These are phyloP conservation scores for Colaptes auratus DNA, from an alignment of 2,113 vertebrate genomes.

Conservation along the genomic window DNA sequence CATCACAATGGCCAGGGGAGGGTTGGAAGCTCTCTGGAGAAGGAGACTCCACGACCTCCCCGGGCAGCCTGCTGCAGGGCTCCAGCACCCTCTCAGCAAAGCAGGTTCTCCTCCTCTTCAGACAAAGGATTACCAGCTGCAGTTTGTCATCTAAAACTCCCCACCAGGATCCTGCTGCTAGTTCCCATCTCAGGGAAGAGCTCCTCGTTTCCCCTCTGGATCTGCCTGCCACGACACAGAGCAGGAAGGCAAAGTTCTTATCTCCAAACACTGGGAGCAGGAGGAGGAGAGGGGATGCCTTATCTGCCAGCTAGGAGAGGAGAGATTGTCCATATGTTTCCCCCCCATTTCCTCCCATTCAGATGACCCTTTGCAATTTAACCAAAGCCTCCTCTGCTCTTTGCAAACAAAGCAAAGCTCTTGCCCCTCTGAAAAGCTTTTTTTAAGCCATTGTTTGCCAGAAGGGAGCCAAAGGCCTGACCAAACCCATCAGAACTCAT, in stretches of 20 bases:
- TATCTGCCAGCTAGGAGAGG: not conserved
- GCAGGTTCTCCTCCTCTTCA: no score
- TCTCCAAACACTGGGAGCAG: not conserved
- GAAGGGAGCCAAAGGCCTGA: not conserved
- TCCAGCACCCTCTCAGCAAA: no score
- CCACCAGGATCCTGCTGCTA: not conserved
- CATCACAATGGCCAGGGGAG: no score
- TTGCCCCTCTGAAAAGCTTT: not conserved
- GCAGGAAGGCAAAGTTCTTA: constrained; percentile 23
- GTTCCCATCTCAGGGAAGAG: not conserved
- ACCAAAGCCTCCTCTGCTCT: not conserved
- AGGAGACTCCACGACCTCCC: no score
- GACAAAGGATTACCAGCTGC: not conserved
- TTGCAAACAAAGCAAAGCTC: not conserved
- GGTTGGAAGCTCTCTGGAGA: no score
- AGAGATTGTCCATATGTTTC: constrained; percentile 35
- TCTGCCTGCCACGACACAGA: not conserved
- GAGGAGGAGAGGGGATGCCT: not conserved
- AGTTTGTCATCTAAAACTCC: not conserved
- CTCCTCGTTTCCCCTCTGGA: not conserved
- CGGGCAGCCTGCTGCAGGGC: no score
- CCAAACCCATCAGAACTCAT: not conserved
- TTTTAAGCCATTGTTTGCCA: not conserved
- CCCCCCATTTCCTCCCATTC: constrained; percentile 28
- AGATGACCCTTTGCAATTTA: not conserved